Conservation (phyloP, 2,888 invertebrate genomes). For the Lymantria monacha region DNA sequence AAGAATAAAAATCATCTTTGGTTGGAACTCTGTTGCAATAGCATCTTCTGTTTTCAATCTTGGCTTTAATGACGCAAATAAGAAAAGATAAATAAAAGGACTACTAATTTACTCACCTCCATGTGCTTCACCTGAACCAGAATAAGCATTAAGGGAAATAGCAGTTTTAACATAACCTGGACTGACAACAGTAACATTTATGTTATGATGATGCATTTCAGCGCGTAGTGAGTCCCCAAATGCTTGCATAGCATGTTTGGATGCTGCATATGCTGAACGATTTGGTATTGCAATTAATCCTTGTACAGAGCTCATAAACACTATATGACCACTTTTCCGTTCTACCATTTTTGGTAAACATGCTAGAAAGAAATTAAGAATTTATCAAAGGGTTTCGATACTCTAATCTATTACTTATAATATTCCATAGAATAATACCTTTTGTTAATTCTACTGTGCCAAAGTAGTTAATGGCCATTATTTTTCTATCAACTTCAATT, state of each 20-base stretch:
- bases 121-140: slow-evolving; percentile 89
- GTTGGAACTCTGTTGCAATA: too few relatives aligned
- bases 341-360: slow-evolving; percentile 91
- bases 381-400: neutral
- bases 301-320: slow-evolving; percentile 96
- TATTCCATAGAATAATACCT: slow-evolving; percentile 79
- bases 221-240: slow-evolving; percentile 95
- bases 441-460: slow-evolving; percentile 95
- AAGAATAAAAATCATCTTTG: too few relatives aligned
- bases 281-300: slow-evolving; percentile 95
- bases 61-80: too few relatives aligned
- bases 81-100: too few relatives aligned
- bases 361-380: slow-evolving; percentile 79
- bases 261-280: slow-evolving; percentile 93
- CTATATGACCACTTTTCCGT: slow-evolving; percentile 89
- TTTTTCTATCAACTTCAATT: slow-evolving; percentile 90
- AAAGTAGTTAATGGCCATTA: slow-evolving; percentile 98
- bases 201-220: slow-evolving; percentile 89
- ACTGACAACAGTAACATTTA: slow-evolving; percentile 93
- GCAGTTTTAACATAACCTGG: slow-evolving; percentile 95
- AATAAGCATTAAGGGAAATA: slow-evolving; percentile 95
- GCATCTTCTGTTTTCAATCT: too few relatives aligned
- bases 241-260: slow-evolving; percentile 97
- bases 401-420: neutral
- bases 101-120: slow-evolving; percentile 82